A percentile compares a stretch with the other conserved stretches of the same genome.
Conservation (phyloP, 2,113 vertebrate genomes). For the Prunella fulvescens region DNA sequence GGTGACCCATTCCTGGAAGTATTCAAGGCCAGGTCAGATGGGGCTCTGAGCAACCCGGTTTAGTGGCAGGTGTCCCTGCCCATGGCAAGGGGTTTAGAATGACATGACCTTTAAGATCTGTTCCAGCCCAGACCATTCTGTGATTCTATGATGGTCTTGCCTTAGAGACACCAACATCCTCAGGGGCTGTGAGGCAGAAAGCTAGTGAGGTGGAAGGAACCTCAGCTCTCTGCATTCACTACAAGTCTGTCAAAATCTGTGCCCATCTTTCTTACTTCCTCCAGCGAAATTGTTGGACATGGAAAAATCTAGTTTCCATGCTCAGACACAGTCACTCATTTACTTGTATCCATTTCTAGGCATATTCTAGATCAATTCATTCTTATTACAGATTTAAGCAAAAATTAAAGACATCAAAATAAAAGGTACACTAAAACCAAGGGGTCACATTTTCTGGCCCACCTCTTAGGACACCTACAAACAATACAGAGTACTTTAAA, state of each 20-base stretch:
- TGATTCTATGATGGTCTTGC: not conserved
- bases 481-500: not conserved
- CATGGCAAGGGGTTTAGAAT: not conserved
- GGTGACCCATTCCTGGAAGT: not conserved
- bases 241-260: not conserved
- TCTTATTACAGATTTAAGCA: not conserved
- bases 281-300: not conserved
- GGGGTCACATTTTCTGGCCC: not conserved
- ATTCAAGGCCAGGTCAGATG: not conserved
- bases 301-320: not conserved
- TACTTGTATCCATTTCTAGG: not conserved
- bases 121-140: not conserved
- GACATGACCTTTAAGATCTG: not conserved
- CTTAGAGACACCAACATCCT: not conserved
- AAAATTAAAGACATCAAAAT: not conserved
- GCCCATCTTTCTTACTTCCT: not conserved
- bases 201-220: not conserved
- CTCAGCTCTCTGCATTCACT: not conserved
- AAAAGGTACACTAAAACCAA: not conserved
- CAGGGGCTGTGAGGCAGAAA: not conserved
- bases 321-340: not conserved
- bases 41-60: not conserved
- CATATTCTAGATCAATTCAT: not conserved
- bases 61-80: not conserved
- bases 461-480: not conserved